Evolutionary conservation across 2,797 vertebrate species (phyloP).

Genomic region (Syncerus caffer): DNA sequence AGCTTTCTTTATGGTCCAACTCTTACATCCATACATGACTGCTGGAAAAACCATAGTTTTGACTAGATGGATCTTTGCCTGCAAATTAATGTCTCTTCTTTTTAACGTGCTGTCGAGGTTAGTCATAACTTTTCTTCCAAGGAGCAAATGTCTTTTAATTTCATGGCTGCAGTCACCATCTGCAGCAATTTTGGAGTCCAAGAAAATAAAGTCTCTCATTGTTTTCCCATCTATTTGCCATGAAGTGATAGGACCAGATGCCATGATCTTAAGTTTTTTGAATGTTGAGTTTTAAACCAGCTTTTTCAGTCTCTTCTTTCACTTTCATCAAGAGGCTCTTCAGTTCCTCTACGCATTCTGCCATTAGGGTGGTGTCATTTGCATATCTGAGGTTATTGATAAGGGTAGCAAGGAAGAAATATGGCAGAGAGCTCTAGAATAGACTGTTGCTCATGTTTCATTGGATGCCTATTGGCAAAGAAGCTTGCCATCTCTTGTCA

Average conservation of each 20-base stretch:
- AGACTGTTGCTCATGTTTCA: background rate
- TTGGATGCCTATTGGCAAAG: background rate
- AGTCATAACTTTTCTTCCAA: background rate
- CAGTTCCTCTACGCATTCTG: fast-evolving
- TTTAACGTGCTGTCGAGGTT: background rate
- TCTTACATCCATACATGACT: background rate
- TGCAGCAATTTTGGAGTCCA: background rate
- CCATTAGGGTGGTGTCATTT: background rate
- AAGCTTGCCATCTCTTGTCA: background rate
- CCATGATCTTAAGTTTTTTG: background rate
- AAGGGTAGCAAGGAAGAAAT: background rate
- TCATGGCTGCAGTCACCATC: background rate
- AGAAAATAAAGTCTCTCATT: background rate
- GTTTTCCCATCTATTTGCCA: background rate
- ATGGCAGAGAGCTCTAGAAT: background rate
- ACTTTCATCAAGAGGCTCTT: background rate
- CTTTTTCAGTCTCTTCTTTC: background rate
- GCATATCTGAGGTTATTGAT: background rate
- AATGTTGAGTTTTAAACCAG: background rate
- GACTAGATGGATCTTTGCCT: background rate
- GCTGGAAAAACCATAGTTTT: background rate
- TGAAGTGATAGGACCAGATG: background rate
- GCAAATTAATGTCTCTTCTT: background rate
- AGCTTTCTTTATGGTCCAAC: background rate
- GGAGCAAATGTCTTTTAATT: background rate